phyloP scores from a whole-genome alignment of 2,888 invertebrate species.

The Limnephilus auricula region DNA sequence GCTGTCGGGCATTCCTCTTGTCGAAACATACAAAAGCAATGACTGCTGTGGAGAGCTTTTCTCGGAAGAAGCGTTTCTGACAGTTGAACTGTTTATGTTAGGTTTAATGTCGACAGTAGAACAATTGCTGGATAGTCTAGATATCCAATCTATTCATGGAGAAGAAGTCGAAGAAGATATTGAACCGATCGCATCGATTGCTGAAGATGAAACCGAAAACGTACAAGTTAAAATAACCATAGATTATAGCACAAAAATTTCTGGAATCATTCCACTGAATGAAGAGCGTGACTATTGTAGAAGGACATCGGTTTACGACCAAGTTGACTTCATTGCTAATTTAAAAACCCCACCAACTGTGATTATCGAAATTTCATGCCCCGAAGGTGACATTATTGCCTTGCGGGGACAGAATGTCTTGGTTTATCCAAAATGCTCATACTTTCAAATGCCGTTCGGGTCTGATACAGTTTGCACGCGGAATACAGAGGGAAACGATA shows the following conservation, averaged over 20 bases:
- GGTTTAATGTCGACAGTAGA: constrained; percentile 66
- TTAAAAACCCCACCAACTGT: constrained; percentile 73
- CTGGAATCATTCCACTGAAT: constrained; percentile 8
- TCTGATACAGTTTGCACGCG: constrained; percentile 68
- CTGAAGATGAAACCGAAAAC: not conserved
- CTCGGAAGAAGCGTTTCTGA: constrained; percentile 71
- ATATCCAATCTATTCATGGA: not conserved
- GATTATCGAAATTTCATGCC: constrained; percentile 78
- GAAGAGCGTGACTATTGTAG: constrained; percentile 20
- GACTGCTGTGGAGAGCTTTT: constrained; percentile 69
- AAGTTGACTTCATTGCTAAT: constrained; percentile 68
- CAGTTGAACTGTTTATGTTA: constrained; percentile 69
- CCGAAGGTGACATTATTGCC: constrained; percentile 76
- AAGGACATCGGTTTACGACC: constrained; percentile 24
- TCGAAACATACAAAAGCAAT: constrained; percentile 72
- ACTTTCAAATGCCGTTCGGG: constrained; percentile 52
- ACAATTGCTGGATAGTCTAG: not conserved
- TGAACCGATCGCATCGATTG: not conserved
- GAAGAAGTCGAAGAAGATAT: constrained; percentile 29
- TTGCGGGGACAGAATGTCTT: constrained; percentile 70
- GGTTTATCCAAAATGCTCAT: constrained; percentile 68
- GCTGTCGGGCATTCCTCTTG: constrained; percentile 81
- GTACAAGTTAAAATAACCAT: not conserved
- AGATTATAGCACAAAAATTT: constrained; percentile 43
- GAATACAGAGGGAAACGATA: constrained; percentile 68